A percentile compares a stretch with the other conserved stretches of the same genome.
phyloP scores from a whole-genome alignment of 2,113 vertebrate genomes.

The Ochotona curzoniae region DNA sequence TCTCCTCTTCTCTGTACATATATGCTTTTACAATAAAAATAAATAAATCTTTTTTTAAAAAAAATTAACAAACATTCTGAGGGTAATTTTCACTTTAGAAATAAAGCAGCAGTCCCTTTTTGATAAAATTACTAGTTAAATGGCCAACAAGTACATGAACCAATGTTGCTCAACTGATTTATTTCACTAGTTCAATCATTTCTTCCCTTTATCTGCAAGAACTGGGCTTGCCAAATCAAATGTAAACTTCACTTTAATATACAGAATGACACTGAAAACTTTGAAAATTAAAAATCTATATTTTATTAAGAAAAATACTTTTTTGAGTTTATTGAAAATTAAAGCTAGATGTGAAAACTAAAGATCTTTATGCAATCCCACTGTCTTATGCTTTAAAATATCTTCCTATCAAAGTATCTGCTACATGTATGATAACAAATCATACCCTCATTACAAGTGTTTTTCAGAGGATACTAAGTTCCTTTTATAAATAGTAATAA shows the following conservation, averaged over 20 bases:
- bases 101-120: neutral
- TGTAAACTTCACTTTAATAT: constrained; percentile 49
- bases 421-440: constrained; percentile 48
- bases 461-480: constrained; percentile 60
- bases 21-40: too few relatives aligned
- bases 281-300: constrained; percentile 56
- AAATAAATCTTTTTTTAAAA: too few relatives aligned
- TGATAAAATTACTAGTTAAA: constrained; percentile 35
- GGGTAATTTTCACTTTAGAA: constrained; percentile 50
- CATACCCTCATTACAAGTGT: constrained; percentile 57
- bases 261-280: constrained; percentile 29
- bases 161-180: neutral
- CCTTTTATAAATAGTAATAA: constrained; percentile 47
- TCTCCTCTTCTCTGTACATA: too few relatives aligned
- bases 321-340: constrained; percentile 77
- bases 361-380: constrained; percentile 66
- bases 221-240: constrained; percentile 41
- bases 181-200: neutral
- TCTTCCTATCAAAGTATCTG: constrained; percentile 72
- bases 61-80: constrained; percentile 23
- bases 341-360: constrained; percentile 67
- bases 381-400: constrained; percentile 64
- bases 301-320: constrained; percentile 53
- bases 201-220: constrained; percentile 38
- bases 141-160: constrained; percentile 12